Base-by-base conservation (phyloP, 2,888 invertebrate genomes). In the Tricholauxania praeusta region DNA sequence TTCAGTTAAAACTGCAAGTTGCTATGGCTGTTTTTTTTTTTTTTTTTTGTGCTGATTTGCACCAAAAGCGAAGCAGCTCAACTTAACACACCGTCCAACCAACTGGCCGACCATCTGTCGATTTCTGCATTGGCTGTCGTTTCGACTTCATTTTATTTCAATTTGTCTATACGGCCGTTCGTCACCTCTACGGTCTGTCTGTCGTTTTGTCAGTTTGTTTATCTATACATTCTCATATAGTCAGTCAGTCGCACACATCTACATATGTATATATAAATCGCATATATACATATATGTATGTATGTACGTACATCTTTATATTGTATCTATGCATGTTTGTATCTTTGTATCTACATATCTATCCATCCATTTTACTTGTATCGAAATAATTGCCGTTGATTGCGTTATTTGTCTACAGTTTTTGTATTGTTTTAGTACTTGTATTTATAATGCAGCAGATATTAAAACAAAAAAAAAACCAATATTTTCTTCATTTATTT, bases 311-410 rank as follows among this genome's bases (percentile, higher is more conserved):
- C 39, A 39, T 39, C 39, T 39, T 39, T 39, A 52, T 55, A 39
- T 39, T 39, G 39, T 39, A 59, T 28, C 32, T 22, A 47, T 62
- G 48, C 48, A 68, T 48, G 52, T 62, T 62, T 52, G 28, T 60
- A 15, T 19, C 49, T 64, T 22, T 22, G 7, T 47, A 15, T 51
- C 66, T 39, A 22, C 32, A 19, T 52, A 52, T 51, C 65, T 22
- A 52, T 55, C 51, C 51, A 28, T 71, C 32, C 28, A 14, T 65
- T 69, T 65, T 65, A 47, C 63, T 65, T 73, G 52, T 73, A 69
- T 70, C 64, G 73, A 48, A 73, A 73, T 73, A 73, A 73, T 73
- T 73, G 69, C 73, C 65, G 69, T 22, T 70, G 73, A 65, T 65
- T 73, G 73, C 63, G 65, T 57, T 68, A 72, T 72, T 67, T 68